A percentile compares a stretch with the other conserved stretches of the same genome.
phyloP scores from a whole-genome alignment of 2,888 invertebrate genomes.

The Eristalis tenax region DNA sequence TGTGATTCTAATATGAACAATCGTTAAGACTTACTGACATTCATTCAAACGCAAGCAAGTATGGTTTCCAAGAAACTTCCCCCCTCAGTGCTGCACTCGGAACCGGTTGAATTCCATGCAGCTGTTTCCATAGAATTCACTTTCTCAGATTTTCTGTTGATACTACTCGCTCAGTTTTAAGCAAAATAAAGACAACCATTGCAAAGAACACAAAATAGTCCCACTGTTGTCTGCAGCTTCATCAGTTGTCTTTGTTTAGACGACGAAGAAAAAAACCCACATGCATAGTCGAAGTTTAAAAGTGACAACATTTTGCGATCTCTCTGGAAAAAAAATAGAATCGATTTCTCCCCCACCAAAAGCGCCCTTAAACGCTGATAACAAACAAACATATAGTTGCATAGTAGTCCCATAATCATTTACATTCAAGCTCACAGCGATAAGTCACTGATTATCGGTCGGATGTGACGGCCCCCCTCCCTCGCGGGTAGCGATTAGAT shows the following conservation, averaged over 20 bases:
- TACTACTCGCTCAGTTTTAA: background rate
- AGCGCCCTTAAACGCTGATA: constrained; percentile 26
- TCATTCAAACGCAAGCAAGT: too few relatives aligned
- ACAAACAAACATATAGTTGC: background rate
- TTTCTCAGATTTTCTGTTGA: background rate
- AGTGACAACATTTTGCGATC: background rate
- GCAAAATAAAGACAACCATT: background rate
- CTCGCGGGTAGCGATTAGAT: background rate
- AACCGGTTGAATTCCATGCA: background rate
- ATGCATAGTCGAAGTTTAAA: background rate
- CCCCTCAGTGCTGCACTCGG: background rate
- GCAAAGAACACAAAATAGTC: background rate
- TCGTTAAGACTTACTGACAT: too few relatives aligned
- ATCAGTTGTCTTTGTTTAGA: background rate
- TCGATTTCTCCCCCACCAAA: background rate
- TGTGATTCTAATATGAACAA: too few relatives aligned
- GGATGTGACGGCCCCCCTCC: background rate
- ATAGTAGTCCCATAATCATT: constrained; percentile 15
- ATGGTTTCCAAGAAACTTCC: background rate
- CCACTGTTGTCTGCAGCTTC: background rate
- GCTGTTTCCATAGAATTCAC: background rate
- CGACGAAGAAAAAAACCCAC: background rate
- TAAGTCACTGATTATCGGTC: constrained; percentile 45
- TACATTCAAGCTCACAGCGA: background rate
- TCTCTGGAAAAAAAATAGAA: background rate